Evolutionary conservation across 2,888 invertebrate species (phyloP), one percentile per base, ranked within the genome.

Genomic region (Oscheius myriophilus): DNA sequence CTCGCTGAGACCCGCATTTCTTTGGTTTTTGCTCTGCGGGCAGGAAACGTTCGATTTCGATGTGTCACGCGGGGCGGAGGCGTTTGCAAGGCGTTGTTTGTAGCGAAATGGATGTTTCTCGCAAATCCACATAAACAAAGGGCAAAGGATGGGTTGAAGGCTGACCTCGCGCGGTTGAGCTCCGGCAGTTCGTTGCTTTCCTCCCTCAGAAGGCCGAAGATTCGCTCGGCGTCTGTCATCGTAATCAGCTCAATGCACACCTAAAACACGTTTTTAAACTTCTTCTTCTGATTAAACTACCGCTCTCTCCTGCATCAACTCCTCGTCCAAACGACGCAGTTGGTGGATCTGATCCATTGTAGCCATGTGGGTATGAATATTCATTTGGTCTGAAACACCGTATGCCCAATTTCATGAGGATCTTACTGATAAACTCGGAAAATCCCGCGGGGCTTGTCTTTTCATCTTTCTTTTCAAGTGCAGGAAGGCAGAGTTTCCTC

Each of bases 201-300:
- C 7, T n/a, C 12, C 16, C 58, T 42, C n/a, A 58, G 18, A 43
- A 21, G 41, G 45, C 58, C 58, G 12, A 58, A 43, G 23, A 58
- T 16, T 14, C 58, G 16, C 45, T 58, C 58, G 14, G 42, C 43
- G 23, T 58, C 58, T 1, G 58, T 58, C 26, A 43, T 41, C 12
- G 42, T 58, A 26, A 58, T 58, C 45, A 58, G 21, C 25, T 42
- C 23, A 1, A 39, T 54, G 26, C n/a, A 16, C 18, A 39, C 23
- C 54, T 54, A 25, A 39, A 54, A 25, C n/a, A 12, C 16, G 11
- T 33, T 2, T 14, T 21, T 3, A 4, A 9, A 7, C 4, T 52
- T 4, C 14, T 6, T 52, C n/a, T 52, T 18, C 18, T 14, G 2
- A 23, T 42, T 7, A 21, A 21, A 6, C 23, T 42, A 58, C 58